Evolutionary conservation across 2,113 vertebrate species (phyloP), one percentile per base, ranked within the genome.

Genomic region (Clupea harengus): DNA sequence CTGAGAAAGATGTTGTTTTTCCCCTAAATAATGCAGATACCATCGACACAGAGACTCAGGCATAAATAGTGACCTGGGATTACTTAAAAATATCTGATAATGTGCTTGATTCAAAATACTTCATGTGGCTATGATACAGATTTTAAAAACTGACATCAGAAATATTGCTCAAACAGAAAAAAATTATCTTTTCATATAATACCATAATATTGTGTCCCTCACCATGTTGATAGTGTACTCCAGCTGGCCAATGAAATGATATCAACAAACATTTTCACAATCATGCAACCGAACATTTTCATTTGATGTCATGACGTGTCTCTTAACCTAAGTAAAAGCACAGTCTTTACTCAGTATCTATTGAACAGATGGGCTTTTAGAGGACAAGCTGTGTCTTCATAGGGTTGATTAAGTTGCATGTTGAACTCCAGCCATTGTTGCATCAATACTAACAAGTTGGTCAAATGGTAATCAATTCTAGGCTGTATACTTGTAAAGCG

Each of bases 81-180:
- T 50, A 28, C n/a, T 67, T 67, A 67, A 67, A 28, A 67, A 67
- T 28, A 9, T 28, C 25, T 28, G 8, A 64, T 25, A 67, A 28
- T 67, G 64, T 67, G 64, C 64, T 67, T 67, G 64, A 10, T 67
- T 28, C 25, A 67, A 67, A 67, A 67, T 67, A 9, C 52, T 57
- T 57, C 52, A 17, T 57, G 52, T 57, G 18, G 52, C 15, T 25
- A 25, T 67, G 22, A 64, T 67, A 67, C n/a, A 67, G 52, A 4
- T 54, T 64, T 64, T n/a, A n/a, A 64, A 22, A 67, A 28, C 25
- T 28, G n/a, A 28, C n/a, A 67, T 67, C 64, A 67, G 64, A 67
- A 67, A 67, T 67, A 67, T 67, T 67, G 64, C 64, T 67, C 64
- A 67, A 28, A 67, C 64, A 67, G 64, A 67, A 67, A 28, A n/a